A percentile compares a stretch with the other conserved stretches of the same genome.
phyloP scores from a whole-genome alignment of 2,888 invertebrate species.

The Bombylius discolor region DNA sequence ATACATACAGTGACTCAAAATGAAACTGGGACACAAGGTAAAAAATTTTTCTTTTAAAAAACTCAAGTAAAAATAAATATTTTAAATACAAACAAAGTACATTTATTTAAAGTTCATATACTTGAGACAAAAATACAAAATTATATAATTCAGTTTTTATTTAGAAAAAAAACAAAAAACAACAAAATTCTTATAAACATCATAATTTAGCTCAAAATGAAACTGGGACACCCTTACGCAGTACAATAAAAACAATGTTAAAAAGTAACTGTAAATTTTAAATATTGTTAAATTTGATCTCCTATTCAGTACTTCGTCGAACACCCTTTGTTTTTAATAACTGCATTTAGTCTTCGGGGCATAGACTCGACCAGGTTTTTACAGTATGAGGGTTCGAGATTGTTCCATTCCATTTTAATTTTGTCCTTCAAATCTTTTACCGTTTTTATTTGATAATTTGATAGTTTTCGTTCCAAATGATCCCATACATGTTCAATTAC shows the following conservation, averaged over 20 bases:
- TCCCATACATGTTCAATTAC: constrained; percentile 14
- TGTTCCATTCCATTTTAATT: neutral
- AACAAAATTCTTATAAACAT: too few relatives aligned
- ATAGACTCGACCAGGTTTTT: neutral
- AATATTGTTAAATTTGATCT: too few relatives aligned
- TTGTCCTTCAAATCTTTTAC: too few relatives aligned
- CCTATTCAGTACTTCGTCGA: neutral
- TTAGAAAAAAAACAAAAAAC: too few relatives aligned
- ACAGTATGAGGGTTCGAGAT: neutral
- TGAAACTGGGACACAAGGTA: neutral
- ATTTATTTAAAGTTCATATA: too few relatives aligned
- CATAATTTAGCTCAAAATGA: too few relatives aligned
- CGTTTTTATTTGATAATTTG: neutral
- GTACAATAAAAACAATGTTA: too few relatives aligned
- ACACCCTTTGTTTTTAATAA: neutral
- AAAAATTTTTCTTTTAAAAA: neutral
- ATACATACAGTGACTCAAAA: neutral
- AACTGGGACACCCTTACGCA: too few relatives aligned
- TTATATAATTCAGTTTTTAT: too few relatives aligned
- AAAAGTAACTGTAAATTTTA: too few relatives aligned
- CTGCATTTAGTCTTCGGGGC: neutral
- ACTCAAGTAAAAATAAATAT: neutral
- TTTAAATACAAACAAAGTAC: too few relatives aligned
- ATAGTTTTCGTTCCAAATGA: constrained; percentile 13
- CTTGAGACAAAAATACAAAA: too few relatives aligned